Evolutionary conservation across 2,888 invertebrate genomes (phyloP).

Genomic region (Acanthoscelides obtectus): DNA sequence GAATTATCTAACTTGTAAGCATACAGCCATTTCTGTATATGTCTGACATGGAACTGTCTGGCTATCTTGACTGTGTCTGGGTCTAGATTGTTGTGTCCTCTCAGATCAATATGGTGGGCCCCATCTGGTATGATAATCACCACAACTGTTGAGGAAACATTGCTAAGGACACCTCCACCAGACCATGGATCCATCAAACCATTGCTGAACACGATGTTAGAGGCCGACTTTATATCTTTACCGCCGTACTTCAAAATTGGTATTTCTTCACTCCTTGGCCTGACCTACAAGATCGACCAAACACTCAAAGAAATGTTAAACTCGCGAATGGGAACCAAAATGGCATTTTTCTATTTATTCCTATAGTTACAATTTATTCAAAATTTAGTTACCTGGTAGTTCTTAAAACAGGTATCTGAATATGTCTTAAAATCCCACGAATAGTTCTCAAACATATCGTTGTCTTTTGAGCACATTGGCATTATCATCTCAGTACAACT

Average conservation of each 20-base stretch:
- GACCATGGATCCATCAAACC: conserved; percentile 86
- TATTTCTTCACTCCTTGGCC: conserved; percentile 57
- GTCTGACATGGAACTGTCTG: conserved; percentile 57
- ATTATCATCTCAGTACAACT: conserved; percentile 96
- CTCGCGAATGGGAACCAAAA: too few relatives aligned
- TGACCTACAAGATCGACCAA: conserved; percentile 21
- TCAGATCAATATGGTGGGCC: conserved; percentile 83
- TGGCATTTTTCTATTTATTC: too few relatives aligned
- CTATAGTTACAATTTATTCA: too few relatives aligned
- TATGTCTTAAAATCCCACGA: conserved; percentile 69
- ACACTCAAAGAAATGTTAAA: too few relatives aligned
- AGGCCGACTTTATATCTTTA: conserved; percentile 59
- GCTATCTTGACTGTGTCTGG: conserved; percentile 61
- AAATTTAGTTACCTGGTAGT: neutral
- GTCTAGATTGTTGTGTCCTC: conserved; percentile 60
- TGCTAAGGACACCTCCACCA: conserved; percentile 73
- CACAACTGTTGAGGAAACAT: conserved; percentile 59
- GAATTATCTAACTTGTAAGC: neutral
- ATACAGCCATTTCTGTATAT: conserved; percentile 57
- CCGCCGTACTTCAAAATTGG: conserved; percentile 79
- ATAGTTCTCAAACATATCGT: conserved; percentile 78
- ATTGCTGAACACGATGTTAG: conserved; percentile 77
- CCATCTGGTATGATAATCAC: conserved; percentile 75
- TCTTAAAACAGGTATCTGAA: conserved; percentile 59
- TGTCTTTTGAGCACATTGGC: conserved; percentile 74